Evolutionary conservation across 2,797 vertebrate genomes (phyloP).

Genomic region (Pterois miles): DNA sequence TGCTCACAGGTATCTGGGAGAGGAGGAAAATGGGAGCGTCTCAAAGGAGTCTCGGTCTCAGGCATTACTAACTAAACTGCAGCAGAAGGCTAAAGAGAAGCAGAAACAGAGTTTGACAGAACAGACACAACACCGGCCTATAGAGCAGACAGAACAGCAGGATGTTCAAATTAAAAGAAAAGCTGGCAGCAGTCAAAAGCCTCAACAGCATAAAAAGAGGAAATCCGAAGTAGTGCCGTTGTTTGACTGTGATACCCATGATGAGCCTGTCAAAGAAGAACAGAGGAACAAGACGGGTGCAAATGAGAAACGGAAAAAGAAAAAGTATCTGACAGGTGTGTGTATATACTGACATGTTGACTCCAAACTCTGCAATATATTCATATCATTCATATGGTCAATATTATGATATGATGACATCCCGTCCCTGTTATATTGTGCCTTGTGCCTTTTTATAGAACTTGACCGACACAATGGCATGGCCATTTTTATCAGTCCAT

Average conservation of each 20-base stretch:
- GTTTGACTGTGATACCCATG: not conserved
- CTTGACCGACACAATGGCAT: not conserved
- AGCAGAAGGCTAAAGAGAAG: conserved; percentile 84
- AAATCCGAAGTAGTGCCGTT: conserved; percentile 21
- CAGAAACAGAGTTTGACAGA: conserved; percentile 70
- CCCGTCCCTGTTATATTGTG: not conserved
- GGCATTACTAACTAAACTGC: conserved; percentile 85
- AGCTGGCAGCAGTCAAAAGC: not conserved
- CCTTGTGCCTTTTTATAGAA: too few species aligned
- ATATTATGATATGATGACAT: not conserved
- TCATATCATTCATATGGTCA: not conserved
- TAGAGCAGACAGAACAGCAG: conserved; percentile 3
- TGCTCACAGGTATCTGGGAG: conserved; percentile 82
- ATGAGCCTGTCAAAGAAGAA: conserved; percentile 11
- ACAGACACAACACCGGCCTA: not conserved
- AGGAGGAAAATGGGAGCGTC: conserved; percentile 66
- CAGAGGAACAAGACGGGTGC: conserved; percentile 24
- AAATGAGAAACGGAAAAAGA: conserved; percentile 7
- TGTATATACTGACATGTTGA: not conserved
- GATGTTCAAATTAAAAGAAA: conserved; percentile 37
- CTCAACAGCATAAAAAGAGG: conserved; percentile 32
- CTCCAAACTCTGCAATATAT: too few species aligned
- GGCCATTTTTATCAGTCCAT: not conserved
- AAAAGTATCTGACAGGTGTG: conserved; percentile 47
- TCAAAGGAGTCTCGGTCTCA: conserved; percentile 74